Evolutionary conservation across 2,797 vertebrate species (phyloP), one percentile per base, ranked within the genome.

Genomic region (Nannoperca obscura): DNA sequence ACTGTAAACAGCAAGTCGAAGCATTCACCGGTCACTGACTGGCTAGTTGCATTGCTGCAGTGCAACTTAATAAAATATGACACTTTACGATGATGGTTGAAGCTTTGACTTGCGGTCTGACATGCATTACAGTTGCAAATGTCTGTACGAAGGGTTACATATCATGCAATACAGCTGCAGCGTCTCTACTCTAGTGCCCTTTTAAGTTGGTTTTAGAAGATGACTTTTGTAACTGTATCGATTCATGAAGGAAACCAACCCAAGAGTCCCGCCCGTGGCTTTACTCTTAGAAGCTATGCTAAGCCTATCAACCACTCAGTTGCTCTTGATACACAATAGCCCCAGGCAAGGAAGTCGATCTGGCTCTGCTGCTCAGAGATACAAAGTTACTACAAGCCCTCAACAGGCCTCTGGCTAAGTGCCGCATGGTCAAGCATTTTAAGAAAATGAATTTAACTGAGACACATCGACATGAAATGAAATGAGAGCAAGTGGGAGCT

Each of bases 251-350:
- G 69, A 71, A 83, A 64, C 55, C 55, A 49, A 70, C 55, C 58
- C 59, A 22, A 38, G 63, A 77, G 61, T 67, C 58, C 49, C 76
- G 24, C 87, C 66, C 9, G 9, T 85, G 80, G 85, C 73, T 76
- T 77, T 67, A 44, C 74, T 86, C 83, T 88, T 57, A 64, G 77
- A 85, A 70, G 65, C 83, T 83, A 80, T 64, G 82, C 80, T 87
- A 91, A 91, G 87, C 80, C 89, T 74, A 85, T 91, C 81, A 90
- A 74, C 80, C 82, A 84, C 86, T 87, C 81, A 62, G 82, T 83
- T 61, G 53, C 77, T 63, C 87, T 88, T 70, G 58, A 89, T 86
- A 57, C 79, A 80, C 83, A 88, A 68, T 49, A 58, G 80, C 93
- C 82, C 46, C 3, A 30, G 86, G 91, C 88, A 55, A 70, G 66